phyloP scores from a whole-genome alignment of 1,140 invertebrate species.

The Lethrus apterus region DNA sequence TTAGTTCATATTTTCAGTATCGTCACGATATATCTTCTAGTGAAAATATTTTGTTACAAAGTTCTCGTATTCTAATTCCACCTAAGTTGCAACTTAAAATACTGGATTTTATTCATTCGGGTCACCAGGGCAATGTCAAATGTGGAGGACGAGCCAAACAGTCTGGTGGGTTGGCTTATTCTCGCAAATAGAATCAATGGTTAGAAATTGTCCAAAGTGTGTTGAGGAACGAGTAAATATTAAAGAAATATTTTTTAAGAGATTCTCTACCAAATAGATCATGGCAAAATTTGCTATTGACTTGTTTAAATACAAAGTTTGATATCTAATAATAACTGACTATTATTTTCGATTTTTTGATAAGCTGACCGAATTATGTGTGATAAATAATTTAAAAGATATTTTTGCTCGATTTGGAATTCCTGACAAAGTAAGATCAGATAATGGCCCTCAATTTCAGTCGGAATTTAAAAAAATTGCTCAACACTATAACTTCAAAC shows the following conservation, averaged over 20 bases:
- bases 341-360: conserved; percentile 31
- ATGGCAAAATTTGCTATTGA: conserved; percentile 30
- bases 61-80: conserved; percentile 26
- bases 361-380: background rate
- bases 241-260: conserved; percentile 23
- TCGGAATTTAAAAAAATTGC: conserved; percentile 14
- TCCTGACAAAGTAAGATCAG: conserved; percentile 7
- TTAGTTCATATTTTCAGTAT: conserved; percentile 20
- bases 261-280: conserved; percentile 21
- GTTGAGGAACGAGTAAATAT: conserved; percentile 11
- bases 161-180: conserved; percentile 29
- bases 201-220: conserved; percentile 27
- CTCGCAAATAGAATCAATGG: conserved; percentile 23
- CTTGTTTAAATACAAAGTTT: conserved; percentile 25
- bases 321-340: conserved; percentile 27
- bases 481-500: conserved; percentile 11
- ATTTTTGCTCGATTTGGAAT: conserved; percentile 8
- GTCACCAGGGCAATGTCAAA: conserved; percentile 25
- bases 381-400: conserved; percentile 6
- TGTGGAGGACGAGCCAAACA: conserved; percentile 19
- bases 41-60: conserved; percentile 21
- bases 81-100: conserved; percentile 20
- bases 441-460: conserved; percentile 9
- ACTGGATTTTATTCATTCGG: conserved; percentile 24
- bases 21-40: conserved; percentile 16